A percentile compares a stretch with the other conserved stretches of the same genome.
phyloP scores from a whole-genome alignment of 2,888 invertebrate genomes.

The Unio pictorum region DNA sequence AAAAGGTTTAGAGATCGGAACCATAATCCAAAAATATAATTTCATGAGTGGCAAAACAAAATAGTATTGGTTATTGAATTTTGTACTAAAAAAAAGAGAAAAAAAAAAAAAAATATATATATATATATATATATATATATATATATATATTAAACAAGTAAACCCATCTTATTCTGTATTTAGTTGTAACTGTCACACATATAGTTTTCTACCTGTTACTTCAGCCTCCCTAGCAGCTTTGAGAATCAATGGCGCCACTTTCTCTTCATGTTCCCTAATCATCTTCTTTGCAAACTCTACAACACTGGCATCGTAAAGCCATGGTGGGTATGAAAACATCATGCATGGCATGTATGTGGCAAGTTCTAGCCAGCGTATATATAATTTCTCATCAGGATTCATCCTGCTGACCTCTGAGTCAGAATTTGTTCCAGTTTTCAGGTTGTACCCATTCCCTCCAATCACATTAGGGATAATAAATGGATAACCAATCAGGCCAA shows the following conservation, averaged over 20 bases:
- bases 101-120: too few species aligned
- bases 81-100: too few species aligned
- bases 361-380: constrained; percentile 87
- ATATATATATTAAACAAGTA: not conserved
- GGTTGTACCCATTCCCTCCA: constrained; percentile 80
- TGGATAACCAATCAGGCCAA: constrained; percentile 85
- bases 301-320: constrained; percentile 83
- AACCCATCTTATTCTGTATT: too few species aligned
- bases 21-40: too few species aligned
- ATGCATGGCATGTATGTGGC: constrained; percentile 93
- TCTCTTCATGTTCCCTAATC: constrained; percentile 40
- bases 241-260: constrained; percentile 39
- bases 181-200: not conserved
- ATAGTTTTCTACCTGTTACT: constrained; percentile 23
- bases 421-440: constrained; percentile 9
- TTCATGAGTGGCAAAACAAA: too few species aligned
- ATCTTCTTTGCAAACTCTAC: constrained; percentile 45
- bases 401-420: constrained; percentile 2
- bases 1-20: too few species aligned
- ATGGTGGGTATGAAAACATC: constrained; percentile 91
- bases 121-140: too few species aligned
- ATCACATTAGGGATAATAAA: constrained; percentile 95
- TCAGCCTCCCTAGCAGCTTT: constrained; percentile 53
- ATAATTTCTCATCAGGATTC: constrained; percentile 72
- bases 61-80: too few species aligned